Conservation (phyloP, 1,140 invertebrate genomes). For the Zaprionus ghesquierei region DNA sequence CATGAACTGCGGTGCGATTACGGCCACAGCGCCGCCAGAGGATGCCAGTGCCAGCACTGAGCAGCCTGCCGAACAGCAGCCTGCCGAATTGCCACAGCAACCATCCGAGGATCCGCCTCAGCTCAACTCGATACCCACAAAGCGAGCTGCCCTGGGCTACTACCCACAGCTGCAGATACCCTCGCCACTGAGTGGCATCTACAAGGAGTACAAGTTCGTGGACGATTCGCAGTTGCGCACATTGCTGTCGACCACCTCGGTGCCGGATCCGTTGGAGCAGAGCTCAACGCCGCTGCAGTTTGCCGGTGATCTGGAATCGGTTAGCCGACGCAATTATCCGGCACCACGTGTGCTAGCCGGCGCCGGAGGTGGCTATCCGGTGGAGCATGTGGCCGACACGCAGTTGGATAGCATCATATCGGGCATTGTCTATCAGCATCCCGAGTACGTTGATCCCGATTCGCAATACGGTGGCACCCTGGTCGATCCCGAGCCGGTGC, state of each 20-base stretch:
- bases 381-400: conserved; percentile 56
- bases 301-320: conserved; percentile 59
- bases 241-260: conserved; percentile 63
- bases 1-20: conserved; percentile 51
- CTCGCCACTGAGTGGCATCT: conserved; percentile 32
- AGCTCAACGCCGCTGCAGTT: conserved; percentile 60
- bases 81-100: neutral
- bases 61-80: conserved; percentile 9
- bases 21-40: conserved; percentile 13
- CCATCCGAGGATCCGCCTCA: neutral
- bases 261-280: conserved; percentile 62
- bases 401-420: conserved; percentile 70
- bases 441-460: conserved; percentile 45
- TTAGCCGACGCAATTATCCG: conserved; percentile 8
- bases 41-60: conserved; percentile 4
- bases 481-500: conserved; percentile 62
- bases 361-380: conserved; percentile 47
- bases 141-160: conserved; percentile 47
- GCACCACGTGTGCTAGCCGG: conserved; percentile 12
- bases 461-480: conserved; percentile 46
- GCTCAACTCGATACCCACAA: conserved; percentile 53
- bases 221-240: conserved; percentile 52
- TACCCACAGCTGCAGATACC: conserved; percentile 59
- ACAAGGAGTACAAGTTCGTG: conserved; percentile 55
- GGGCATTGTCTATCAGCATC: conserved; percentile 67